A percentile compares a stretch with the other conserved stretches of the same genome.
Conservation (phyloP, 2,797 vertebrate species). For the Sphaeramia orbicularis region DNA sequence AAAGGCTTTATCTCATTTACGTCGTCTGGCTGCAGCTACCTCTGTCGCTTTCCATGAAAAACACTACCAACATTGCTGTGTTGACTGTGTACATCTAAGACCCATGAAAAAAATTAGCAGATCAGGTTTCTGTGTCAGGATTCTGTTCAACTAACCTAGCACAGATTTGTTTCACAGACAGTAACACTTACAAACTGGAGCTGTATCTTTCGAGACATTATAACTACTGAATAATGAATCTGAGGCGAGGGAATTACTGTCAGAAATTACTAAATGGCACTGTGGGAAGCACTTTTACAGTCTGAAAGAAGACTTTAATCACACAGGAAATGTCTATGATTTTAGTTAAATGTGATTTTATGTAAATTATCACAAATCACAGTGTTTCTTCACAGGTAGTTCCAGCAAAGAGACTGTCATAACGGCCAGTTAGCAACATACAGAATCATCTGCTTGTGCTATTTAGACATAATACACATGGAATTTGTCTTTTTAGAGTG, state of each 20-base stretch:
- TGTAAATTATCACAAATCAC: too few relatives aligned
- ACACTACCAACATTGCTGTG: neutral
- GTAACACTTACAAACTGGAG: neutral
- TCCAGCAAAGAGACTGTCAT: neutral
- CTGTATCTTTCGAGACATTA: neutral
- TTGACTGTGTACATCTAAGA: neutral
- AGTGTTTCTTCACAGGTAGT: too few relatives aligned
- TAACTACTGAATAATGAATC: neutral
- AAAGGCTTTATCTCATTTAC: conserved; percentile 2
- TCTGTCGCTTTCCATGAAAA: conserved; percentile 1
- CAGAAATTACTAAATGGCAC: neutral
- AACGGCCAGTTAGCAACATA: neutral
- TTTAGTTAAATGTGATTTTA: too few relatives aligned
- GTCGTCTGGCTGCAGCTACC: neutral
- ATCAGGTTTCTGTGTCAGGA: neutral
- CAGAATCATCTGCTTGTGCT: neutral
- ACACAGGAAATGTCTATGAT: too few relatives aligned
- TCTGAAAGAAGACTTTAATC: too few relatives aligned
- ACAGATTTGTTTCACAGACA: neutral
- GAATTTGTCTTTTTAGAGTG: neutral
- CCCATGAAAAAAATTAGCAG: neutral
- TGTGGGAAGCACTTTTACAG: neutral
- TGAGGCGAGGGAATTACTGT: neutral
- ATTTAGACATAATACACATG: neutral
- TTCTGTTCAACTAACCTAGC: neutral